Evolutionary conservation across 2,113 vertebrate species (phyloP), one percentile per base, ranked within the genome.

Genomic region (Centropus unirufus): DNA sequence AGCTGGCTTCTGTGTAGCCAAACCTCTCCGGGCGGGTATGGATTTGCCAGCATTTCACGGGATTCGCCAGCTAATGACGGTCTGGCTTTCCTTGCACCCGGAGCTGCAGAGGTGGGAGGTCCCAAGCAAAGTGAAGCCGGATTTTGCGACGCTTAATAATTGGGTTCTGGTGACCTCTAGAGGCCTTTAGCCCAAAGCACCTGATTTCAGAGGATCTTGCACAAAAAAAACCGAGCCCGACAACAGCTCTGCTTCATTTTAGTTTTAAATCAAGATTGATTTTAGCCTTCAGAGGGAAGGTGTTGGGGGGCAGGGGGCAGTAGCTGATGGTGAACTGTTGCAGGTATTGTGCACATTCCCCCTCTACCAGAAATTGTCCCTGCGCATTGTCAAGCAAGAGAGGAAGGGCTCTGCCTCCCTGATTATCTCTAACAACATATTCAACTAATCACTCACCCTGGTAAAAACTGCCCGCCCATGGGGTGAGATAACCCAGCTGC

Each of bases 81-180:
- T 0, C 70, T 21, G n/a, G 15, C 29, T 75, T 62, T 46, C n/a
- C 69, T 34, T 39, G 59, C 11, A 77, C 64, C 49, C 64, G 3
- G 66, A 69, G 81, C 39, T 42, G 84, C 88, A 55, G 57, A 73
- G 15, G 14, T 75, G 59, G 46, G 78, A 67, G 78, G 39, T 69
- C 55, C 23, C 73, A 13, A 47, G 15, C 16, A 27, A 74, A 96
- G 84, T 59, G 62, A 30, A 16, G n/a, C 59, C n/a, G 58, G 36
- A 10, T 46, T 58, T 15, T 16, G 62, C 57, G 0, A 29, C 10
- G 74, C 91, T 73, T 80, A 75, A 66, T 91, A 54, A 74, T 92
- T 83, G 72, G 90, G 74, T 44, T 93, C 54, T 96, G 95, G 92
- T 91, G 96, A 97, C 97, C 97, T 94, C 97, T 98, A 96, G 95